Evolutionary conservation across 1,140 invertebrate species (phyloP).

Genomic region (Drosophila bifasciata): DNA sequence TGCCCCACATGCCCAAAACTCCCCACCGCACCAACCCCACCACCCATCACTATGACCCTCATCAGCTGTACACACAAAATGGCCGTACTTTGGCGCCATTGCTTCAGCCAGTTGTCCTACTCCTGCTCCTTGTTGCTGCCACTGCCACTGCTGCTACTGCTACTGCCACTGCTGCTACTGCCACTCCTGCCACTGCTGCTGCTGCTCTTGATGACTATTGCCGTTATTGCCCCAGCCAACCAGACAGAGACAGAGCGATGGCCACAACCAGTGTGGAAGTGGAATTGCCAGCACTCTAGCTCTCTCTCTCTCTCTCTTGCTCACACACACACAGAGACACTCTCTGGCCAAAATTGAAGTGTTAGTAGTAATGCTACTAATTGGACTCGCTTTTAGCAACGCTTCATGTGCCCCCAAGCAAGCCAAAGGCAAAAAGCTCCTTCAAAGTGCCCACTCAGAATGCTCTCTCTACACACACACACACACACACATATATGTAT

Average conservation of each 20-base stretch:
- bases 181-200: slow-evolving; percentile 4
- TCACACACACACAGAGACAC: not conserved
- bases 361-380: slow-evolving; percentile 83
- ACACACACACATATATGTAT: not conserved
- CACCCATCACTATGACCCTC: slow-evolving; percentile 1
- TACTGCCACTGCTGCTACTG: slow-evolving; percentile 20
- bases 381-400: slow-evolving; percentile 81
- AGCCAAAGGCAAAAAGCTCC: slow-evolving; percentile 40
- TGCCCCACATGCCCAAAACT: not conserved
- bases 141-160: not conserved
- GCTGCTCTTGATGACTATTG: slow-evolving; percentile 66
- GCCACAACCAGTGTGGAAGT: not conserved
- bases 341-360: slow-evolving; percentile 72
- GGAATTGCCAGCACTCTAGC: not conserved
- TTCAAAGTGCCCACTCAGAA: slow-evolving; percentile 40
- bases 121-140: slow-evolving; percentile 6
- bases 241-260: slow-evolving; percentile 3
- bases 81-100: slow-evolving; percentile 79
- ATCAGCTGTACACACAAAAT: slow-evolving; percentile 68
- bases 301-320: not conserved
- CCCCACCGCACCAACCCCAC: not conserved
- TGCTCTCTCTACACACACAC: slow-evolving; percentile 5
- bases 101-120: slow-evolving; percentile 50
- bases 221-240: slow-evolving; percentile 60
- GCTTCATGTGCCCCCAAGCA: slow-evolving; percentile 57